Base-by-base conservation (phyloP, 2,113 vertebrate genomes). In the Anolis sagrei region DNA sequence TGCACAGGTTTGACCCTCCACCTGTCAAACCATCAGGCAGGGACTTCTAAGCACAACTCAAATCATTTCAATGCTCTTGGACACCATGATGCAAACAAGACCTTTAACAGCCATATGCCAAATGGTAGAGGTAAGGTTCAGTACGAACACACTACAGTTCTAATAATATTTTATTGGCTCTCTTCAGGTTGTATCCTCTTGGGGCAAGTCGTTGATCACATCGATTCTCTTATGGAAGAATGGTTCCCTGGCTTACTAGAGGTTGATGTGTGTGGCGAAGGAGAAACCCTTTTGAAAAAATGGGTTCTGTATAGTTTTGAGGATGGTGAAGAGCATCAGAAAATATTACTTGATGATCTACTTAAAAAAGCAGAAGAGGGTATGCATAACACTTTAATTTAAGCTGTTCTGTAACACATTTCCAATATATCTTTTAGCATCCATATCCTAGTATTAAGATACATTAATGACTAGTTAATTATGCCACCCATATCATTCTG, bases 221-320 rank as follows among this genome's bases (percentile, higher is more conserved):
- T 98, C 44, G 98, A 99, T 96, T 99, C 98, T 76, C 95, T 99
- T 70, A 96, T 99, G 96, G 99, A 99, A 93, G 99, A 99, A 81
- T 99, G 99, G 98, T 99, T 98, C 93, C 97, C 98, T 1, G 97
- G 98, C 34, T 94, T 99, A 69, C 93, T 99, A 82, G 97, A 97
- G 94, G 98, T 97, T 2, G 98, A 99, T 93, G 93, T 99, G 72
- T 98, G 97, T 87, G 98, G 98, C 69, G 97, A 97, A 89, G 98
- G 98, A 5, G 98, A 98, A 94, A 97, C 98, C 2, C 95, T 99
- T 79, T 93, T 99, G 90, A 99, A 99, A 96, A 99, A 97, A 89
- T 99, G 98, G 98, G 99, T 96, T 27, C 90, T 98, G 16, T 99
- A 97, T 94, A 99, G 98, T 95, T 98, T 98, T 87, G 95, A 97